Percentiles rank a stretch among this genome's conserved stretches.
Evolutionary conservation across 2,113 vertebrate genomes (phyloP).

Genomic region (Lycaon pictus): DNA sequence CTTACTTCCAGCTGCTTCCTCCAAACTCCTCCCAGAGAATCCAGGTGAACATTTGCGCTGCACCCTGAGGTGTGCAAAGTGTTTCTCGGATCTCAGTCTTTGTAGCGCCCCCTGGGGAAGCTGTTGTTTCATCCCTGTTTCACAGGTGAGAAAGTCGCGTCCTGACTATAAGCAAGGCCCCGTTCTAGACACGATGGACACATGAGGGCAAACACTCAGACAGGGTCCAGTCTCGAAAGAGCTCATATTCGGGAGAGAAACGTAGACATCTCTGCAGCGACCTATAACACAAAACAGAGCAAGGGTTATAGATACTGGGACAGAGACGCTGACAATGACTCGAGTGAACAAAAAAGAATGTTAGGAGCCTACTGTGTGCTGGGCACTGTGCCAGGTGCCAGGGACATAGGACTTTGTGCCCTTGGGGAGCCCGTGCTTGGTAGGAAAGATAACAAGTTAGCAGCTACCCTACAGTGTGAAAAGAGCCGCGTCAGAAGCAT

Average conservation of each 20-base stretch:
- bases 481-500: neutral
- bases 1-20: neutral
- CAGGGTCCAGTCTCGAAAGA: neutral
- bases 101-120: neutral
- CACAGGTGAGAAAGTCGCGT: conserved; percentile 21
- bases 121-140: neutral
- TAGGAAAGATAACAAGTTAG: conserved; percentile 1
- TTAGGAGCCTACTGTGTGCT: conserved; percentile 18
- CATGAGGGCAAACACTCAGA: neutral
- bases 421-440: neutral
- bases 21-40: neutral
- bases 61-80: neutral
- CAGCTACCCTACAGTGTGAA: neutral
- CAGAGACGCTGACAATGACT: neutral
- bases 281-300: neutral
- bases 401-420: neutral
- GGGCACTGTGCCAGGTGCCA: neutral
- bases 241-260: neutral
- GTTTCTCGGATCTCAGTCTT: conserved; percentile 16
- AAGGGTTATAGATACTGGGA: neutral
- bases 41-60: neutral
- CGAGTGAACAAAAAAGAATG: neutral
- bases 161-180: neutral
- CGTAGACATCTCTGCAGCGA: neutral
- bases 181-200: neutral